Percentiles rank a stretch among this genome's conserved stretches.
These are phyloP conservation scores for Metopia argyrocephala DNA, from an alignment of 2,888 invertebrate genomes.

Conservation along the genomic window DNA sequence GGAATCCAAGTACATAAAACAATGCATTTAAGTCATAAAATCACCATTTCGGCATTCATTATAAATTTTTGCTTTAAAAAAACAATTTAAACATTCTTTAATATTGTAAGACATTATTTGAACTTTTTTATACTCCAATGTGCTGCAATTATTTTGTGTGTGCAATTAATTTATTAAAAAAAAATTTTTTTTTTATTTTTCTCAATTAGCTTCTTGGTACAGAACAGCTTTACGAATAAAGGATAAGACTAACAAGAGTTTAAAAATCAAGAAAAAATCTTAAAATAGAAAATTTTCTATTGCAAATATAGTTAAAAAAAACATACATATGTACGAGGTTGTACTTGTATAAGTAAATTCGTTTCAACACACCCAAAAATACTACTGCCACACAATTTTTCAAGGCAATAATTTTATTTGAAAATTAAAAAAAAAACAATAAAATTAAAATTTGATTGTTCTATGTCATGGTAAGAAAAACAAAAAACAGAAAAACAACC, in stretches of 20 bases:
- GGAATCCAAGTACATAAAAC: background rate
- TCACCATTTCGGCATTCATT: background rate
- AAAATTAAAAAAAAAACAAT: conserved; percentile 18
- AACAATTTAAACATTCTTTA: conserved; percentile 9
- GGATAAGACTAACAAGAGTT: background rate
- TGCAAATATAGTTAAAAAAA: background rate
- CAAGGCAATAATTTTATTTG: conserved; percentile 34
- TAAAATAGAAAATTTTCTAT: too few relatives aligned
- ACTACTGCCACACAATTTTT: conserved; percentile 11
- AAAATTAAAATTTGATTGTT: conserved; percentile 30
- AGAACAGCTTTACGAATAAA: conserved; percentile 1
- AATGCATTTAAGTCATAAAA: conserved; percentile 13
- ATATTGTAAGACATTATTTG: conserved; percentile 38
- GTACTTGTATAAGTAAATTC: background rate
- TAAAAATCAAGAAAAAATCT: too few relatives aligned
- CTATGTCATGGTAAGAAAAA: conserved; percentile 38
- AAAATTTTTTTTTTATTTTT: background rate
- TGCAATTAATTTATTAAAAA: too few relatives aligned
- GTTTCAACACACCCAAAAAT: conserved; percentile 46
- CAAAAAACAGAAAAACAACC: background rate
- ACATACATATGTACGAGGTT: too few relatives aligned
- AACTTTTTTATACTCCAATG: conserved; percentile 20
- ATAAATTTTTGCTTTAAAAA: background rate
- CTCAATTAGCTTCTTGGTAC: background rate
- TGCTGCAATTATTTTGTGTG: background rate